A percentile compares a stretch with the other conserved stretches of the same genome.
Evolutionary conservation across 2,888 invertebrate genomes (phyloP).

Genomic region (Caenorhabditis zanzibari): DNA sequence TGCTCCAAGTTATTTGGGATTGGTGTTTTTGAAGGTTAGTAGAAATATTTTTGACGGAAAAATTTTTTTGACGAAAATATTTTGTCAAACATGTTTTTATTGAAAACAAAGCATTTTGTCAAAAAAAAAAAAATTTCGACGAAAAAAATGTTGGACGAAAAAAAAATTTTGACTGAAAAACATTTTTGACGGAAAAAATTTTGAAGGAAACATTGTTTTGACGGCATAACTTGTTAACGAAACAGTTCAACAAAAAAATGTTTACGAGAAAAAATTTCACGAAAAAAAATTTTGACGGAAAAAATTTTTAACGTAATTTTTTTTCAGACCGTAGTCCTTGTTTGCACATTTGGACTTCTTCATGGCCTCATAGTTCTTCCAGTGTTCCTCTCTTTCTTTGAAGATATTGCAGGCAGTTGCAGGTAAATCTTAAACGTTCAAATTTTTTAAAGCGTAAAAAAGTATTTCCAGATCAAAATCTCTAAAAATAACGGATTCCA

Average conservation of each 20-base stretch:
- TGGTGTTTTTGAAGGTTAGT: constrained; percentile 75
- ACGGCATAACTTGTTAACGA: too few relatives aligned
- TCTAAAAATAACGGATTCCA: constrained; percentile 16
- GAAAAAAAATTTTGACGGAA: background rate
- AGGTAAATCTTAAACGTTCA: background rate
- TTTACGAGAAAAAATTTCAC: background rate
- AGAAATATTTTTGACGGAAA: background rate
- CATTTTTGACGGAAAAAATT: too few relatives aligned
- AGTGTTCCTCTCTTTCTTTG: constrained; percentile 70
- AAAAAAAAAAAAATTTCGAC: background rate
- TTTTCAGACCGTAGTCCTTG: constrained; percentile 73
- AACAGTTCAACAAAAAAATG: too few relatives aligned
- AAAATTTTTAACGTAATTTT: background rate
- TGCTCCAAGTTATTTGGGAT: constrained; percentile 70
- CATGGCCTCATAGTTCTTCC: constrained; percentile 76
- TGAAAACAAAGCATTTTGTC: background rate
- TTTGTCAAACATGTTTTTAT: background rate
- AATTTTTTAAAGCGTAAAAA: background rate
- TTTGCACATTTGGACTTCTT: constrained; percentile 73
- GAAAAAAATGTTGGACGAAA: too few relatives aligned
- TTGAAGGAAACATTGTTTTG: too few relatives aligned
- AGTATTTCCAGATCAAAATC: constrained; percentile 7
- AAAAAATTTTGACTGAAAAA: too few relatives aligned
- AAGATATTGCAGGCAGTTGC: constrained; percentile 29
- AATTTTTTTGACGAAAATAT: background rate